These are phyloP conservation scores for Xestobium rufovillosum DNA, from an alignment of 2,888 invertebrate genomes.

Conservation along the genomic window DNA sequence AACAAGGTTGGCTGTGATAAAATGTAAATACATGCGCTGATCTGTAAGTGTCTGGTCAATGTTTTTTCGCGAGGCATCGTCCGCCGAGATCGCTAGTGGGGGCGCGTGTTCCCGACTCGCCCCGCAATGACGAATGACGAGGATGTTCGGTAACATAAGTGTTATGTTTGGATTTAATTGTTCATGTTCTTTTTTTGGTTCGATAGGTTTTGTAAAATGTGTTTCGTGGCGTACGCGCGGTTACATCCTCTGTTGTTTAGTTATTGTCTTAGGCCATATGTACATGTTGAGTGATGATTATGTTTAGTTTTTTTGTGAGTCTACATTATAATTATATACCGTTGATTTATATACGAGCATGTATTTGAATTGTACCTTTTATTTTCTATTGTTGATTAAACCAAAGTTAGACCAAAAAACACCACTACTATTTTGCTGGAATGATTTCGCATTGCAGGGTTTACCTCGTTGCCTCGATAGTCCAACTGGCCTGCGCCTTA, in stretches of 20 bases:
- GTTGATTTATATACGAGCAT: constrained; percentile 39
- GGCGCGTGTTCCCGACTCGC: no score
- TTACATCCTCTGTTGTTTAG: constrained; percentile 44
- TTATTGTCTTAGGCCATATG: constrained; percentile 37
- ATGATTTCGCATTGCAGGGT: constrained; percentile 27
- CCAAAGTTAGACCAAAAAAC: constrained; percentile 43
- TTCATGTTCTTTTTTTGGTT: constrained; percentile 34
- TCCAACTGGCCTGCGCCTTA: no score
- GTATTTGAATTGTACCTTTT: constrained; percentile 44
- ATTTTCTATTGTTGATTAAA: constrained; percentile 45
- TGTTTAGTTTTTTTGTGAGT: constrained; percentile 33
- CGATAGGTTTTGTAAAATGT: constrained; percentile 34
- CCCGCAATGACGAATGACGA: constrained; percentile 38
- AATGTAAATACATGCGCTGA: no score
- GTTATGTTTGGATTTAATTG: constrained; percentile 34
- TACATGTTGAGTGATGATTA: constrained; percentile 41
- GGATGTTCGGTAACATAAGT: constrained; percentile 40
- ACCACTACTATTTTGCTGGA: constrained; percentile 21
- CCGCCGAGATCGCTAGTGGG: no score
- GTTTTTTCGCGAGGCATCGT: no score
- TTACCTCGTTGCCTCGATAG: constrained; percentile 11
- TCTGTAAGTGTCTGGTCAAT: no score
- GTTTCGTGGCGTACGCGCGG: constrained; percentile 41
- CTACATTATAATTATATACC: constrained; percentile 36
- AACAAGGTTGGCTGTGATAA: no score